phyloP scores from a whole-genome alignment of 1,140 invertebrate species.

The Andricus grossulariae region DNA sequence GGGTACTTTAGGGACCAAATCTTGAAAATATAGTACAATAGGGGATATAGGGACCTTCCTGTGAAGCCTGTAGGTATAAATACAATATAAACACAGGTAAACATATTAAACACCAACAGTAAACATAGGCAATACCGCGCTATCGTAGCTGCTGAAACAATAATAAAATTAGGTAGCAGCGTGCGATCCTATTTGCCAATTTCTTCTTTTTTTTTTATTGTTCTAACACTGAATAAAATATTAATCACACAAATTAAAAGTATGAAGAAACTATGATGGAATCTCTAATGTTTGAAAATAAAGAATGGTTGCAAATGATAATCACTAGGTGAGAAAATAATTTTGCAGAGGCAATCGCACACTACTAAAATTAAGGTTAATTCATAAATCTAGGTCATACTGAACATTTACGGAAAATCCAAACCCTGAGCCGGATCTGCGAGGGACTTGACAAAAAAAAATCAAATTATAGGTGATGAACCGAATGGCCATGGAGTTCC shows the following conservation, averaged over 20 bases:
- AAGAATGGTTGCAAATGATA: not conserved
- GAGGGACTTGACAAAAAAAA: constrained; percentile 55
- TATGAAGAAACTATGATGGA: too few species aligned
- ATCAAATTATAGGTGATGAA: constrained; percentile 27
- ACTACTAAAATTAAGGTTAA: constrained; percentile 56
- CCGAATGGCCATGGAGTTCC: constrained; percentile 1
- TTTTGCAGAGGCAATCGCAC: constrained; percentile 62
- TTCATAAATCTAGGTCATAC: constrained; percentile 39
- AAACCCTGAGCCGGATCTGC: constrained; percentile 32
- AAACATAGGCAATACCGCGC: constrained; percentile 73
- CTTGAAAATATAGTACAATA: too few species aligned
- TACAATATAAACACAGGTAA: constrained; percentile 70
- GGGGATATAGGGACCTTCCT: too few species aligned
- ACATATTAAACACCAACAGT: constrained; percentile 68
- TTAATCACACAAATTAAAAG: not conserved
- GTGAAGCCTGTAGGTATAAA: constrained; percentile 44
- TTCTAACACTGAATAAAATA: not conserved
- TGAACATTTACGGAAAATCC: constrained; percentile 45
- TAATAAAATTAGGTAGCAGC: constrained; percentile 71
- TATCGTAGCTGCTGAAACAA: constrained; percentile 75
- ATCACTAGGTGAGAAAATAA: not conserved
- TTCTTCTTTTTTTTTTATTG: not conserved
- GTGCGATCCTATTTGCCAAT: constrained; percentile 59
- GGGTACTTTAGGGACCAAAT: too few species aligned
- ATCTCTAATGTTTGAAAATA: not conserved